Evolutionary conservation across 2,888 invertebrate genomes (phyloP), one percentile per base, ranked within the genome.

Genomic region (Hemithea aestivaria): DNA sequence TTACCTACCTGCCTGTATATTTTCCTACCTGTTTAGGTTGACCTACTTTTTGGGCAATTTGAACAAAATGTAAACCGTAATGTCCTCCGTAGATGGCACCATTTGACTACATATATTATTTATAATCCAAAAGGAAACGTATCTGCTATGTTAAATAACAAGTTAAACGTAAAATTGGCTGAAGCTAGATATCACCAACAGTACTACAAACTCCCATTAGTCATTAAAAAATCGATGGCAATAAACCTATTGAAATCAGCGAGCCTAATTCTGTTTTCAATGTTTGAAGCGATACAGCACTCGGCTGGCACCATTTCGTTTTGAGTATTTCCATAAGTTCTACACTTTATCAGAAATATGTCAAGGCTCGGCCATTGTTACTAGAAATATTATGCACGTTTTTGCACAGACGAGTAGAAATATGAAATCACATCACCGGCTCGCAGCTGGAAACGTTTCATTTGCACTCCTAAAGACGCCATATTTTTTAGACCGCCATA

Each of bases 321-420:
- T 26, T 39, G 40, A 36, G 39, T 41, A 31, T 26, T 33, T 35
- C 47, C 34, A 42, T 28, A 35, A 33, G 36, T 41, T 47, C 45
- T 42, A 48, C 45, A 43, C 41, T 51, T 53, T 51, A 51, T 51
- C 51, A 42, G 48, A 51, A 54, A 54, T 54, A 51, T 51, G 54
- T 51, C 54, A 54, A 50, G 51, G 54, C 32, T 45, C 29, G 31
- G 21, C 27, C 43, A 45, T 51, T 43, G 51, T 36, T 39, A 23
- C 8, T 23, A 21, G 20, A 28, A 35, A 10, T 27, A 23, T 11
- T n/a, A 24, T 35, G 37, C 37, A 38, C 35, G 44, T 22, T 42
- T 38, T 46, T 43, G 51, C 32, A 40, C 27, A 43, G 37, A 45
- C 27, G 38, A 24, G 39, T 26, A 20, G 10, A 25, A 10, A 21